Conservation (phyloP, 2,888 invertebrate genomes). For the Orthonychiurus folsomi region DNA sequence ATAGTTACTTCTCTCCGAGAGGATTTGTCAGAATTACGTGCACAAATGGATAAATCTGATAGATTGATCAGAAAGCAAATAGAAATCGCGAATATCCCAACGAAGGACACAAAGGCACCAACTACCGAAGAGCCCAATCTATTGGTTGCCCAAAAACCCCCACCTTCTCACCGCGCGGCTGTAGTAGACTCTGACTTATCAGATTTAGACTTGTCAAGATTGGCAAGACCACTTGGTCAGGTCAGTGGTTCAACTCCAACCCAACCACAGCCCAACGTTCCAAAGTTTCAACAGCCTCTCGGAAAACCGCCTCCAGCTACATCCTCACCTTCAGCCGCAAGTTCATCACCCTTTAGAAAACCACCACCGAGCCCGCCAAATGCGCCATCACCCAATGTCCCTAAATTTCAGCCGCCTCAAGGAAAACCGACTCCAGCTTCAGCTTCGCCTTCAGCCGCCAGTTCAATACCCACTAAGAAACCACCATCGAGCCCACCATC, state of each 20-base stretch:
- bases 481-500: too few relatives aligned
- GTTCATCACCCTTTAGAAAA: too few relatives aligned
- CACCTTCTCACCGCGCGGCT: background rate
- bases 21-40: conserved; percentile 14
- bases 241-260: background rate
- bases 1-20: conserved; percentile 6
- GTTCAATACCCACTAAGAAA: too few relatives aligned
- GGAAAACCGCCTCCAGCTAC: too few relatives aligned
- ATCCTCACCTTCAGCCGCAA: too few relatives aligned
- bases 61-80: background rate
- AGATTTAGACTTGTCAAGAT: background rate
- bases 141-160: background rate
- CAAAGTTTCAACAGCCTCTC: too few relatives aligned
- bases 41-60: background rate
- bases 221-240: background rate
- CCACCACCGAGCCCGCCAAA: too few relatives aligned
- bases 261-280: too few relatives aligned
- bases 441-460: too few relatives aligned
- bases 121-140: background rate
- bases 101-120: background rate
- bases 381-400: too few relatives aligned
- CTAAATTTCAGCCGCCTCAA: too few relatives aligned
- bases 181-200: background rate
- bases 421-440: too few relatives aligned
- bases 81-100: background rate